Evolutionary conservation across 2,888 invertebrate species (phyloP).

Genomic region (Capitulum mitella): DNA sequence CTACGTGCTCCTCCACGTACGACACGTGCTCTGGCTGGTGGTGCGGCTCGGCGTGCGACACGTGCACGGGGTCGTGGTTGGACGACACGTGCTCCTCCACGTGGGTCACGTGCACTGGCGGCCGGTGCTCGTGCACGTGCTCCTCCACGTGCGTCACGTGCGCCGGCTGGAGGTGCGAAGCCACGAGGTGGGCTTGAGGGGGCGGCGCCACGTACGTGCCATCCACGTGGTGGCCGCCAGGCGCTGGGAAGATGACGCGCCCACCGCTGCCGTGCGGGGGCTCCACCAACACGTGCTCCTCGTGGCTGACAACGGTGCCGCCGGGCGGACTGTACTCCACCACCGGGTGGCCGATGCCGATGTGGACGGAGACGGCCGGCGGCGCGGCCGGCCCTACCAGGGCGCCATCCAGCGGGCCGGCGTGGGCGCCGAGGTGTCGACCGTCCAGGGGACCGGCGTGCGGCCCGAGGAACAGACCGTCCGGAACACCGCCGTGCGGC

Average conservation of each 20-base stretch:
- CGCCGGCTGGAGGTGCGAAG: background rate
- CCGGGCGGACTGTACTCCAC: background rate
- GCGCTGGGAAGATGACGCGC: background rate
- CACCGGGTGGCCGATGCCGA: background rate
- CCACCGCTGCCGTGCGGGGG: background rate
- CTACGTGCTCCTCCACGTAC: background rate
- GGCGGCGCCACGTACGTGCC: constrained; percentile 2
- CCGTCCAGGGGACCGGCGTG: too few relatives aligned
- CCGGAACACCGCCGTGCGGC: background rate
- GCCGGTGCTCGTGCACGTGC: background rate
- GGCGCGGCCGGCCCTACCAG: too few relatives aligned
- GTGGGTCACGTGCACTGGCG: background rate
- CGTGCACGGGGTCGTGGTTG: background rate
- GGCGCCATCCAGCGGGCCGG: too few relatives aligned
- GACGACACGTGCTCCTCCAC: background rate
- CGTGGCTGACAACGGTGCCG: background rate
- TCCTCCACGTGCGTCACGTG: background rate
- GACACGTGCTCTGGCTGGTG: too few relatives aligned
- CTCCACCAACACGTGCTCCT: background rate
- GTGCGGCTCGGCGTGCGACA: background rate
- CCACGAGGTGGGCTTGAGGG: background rate
- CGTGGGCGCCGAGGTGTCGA: too few relatives aligned
- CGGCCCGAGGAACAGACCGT: too few relatives aligned
- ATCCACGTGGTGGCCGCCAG: background rate
- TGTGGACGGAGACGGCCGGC: background rate